phyloP scores from a whole-genome alignment of 2,797 vertebrate genomes.

The Orientallactaga sibirica region DNA sequence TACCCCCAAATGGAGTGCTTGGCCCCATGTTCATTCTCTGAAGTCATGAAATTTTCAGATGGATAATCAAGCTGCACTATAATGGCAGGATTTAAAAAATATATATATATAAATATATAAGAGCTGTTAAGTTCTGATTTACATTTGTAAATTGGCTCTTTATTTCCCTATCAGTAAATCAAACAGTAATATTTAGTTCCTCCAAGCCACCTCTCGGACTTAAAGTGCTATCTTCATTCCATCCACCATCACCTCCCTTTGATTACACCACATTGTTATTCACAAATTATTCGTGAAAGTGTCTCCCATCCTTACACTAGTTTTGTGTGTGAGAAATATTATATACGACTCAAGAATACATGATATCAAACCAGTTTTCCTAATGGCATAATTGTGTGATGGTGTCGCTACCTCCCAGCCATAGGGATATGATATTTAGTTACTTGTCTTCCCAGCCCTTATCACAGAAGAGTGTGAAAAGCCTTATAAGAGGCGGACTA shows the following conservation, averaged over 20 bases:
- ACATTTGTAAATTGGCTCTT: background rate
- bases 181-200: background rate
- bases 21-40: background rate
- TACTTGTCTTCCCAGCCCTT: background rate
- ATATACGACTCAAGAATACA: background rate
- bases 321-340: background rate
- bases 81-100: background rate
- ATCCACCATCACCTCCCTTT: background rate
- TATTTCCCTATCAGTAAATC: background rate
- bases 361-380: background rate
- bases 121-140: background rate
- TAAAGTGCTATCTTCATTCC: background rate
- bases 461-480: background rate
- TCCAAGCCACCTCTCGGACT: background rate
- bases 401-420: background rate
- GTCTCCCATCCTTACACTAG: background rate
- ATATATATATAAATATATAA: too few relatives aligned
- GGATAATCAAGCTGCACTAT: background rate
- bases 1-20: background rate
- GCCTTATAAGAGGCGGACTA: background rate
- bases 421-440: background rate
- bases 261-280: background rate
- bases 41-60: background rate
- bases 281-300: background rate
- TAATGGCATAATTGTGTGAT: background rate